These are phyloP conservation scores for Botia kubotai DNA, from an alignment of 2,797 vertebrate species.

Conservation along the genomic window DNA sequence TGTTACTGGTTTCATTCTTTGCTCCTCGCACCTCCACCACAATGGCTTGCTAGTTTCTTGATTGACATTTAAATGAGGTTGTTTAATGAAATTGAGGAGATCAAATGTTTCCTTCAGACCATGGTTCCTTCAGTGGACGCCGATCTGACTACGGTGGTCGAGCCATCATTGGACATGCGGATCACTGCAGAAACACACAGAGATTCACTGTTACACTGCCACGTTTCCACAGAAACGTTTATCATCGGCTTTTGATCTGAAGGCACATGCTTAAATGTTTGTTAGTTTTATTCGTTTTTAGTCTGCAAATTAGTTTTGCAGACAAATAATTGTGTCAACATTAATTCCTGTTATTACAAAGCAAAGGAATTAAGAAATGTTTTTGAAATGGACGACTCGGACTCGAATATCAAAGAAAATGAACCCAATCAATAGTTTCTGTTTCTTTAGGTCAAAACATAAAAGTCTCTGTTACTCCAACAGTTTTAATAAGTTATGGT, in stretches of 20 bases:
- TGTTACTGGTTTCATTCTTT: constrained; percentile 4
- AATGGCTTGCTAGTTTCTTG: background rate
- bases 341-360: background rate
- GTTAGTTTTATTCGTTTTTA: too few relatives aligned
- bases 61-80: constrained; percentile 1
- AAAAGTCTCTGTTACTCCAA: background rate
- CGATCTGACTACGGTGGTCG: background rate
- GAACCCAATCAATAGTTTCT: background rate
- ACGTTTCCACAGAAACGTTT: background rate
- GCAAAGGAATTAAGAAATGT: background rate
- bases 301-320: too few relatives aligned
- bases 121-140: background rate
- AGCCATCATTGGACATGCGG: background rate
- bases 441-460: too few relatives aligned
- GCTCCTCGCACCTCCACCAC: background rate
- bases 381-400: background rate
- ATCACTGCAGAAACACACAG: background rate
- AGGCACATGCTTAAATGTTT: too few relatives aligned
- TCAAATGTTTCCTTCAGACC: background rate
- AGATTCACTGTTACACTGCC: background rate
- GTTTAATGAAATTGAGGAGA: constrained; percentile 6
- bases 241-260: too few relatives aligned
- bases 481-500: background rate
- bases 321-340: background rate
- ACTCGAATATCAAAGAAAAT: background rate